phyloP scores from a whole-genome alignment of 2,113 vertebrate species.

The Hypanus sabinus region DNA sequence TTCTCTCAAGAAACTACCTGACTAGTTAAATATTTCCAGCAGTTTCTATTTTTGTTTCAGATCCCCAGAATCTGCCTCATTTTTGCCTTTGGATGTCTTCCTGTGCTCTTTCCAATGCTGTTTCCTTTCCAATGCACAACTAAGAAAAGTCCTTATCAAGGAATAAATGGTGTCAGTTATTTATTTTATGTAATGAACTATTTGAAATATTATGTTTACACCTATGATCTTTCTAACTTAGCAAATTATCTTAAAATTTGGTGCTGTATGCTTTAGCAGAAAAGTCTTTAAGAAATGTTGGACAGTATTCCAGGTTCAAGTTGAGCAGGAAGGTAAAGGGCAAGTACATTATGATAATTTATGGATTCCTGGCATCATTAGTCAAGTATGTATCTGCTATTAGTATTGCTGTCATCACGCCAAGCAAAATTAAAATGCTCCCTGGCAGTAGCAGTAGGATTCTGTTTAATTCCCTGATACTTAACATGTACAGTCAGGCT shows the following conservation, averaged over 20 bases:
- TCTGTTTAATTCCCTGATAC: not conserved
- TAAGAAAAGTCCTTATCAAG: not conserved
- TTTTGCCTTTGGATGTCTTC: too few relatives aligned
- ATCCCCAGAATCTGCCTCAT: too few relatives aligned
- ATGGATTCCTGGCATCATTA: not conserved
- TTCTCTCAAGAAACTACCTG: too few relatives aligned
- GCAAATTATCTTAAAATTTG: not conserved
- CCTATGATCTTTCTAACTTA: not conserved
- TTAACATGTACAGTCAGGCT: not conserved
- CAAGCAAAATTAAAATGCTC: not conserved
- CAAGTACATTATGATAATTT: not conserved
- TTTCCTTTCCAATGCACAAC: not conserved
- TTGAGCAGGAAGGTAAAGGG: conserved; percentile 14
- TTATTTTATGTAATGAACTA: not conserved
- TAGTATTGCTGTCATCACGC: too few relatives aligned
- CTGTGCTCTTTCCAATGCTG: not conserved
- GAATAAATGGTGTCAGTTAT: not conserved
- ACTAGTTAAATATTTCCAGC: too few relatives aligned
- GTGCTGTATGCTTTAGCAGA: not conserved
- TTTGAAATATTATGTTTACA: not conserved
- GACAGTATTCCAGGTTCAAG: not conserved
- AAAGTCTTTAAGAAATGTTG: not conserved
- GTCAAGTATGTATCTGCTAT: not conserved
- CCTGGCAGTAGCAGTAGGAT: not conserved
- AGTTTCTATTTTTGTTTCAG: too few relatives aligned